Conservation (phyloP, 2,797 vertebrate species). For the Megalops cyprinoides region DNA sequence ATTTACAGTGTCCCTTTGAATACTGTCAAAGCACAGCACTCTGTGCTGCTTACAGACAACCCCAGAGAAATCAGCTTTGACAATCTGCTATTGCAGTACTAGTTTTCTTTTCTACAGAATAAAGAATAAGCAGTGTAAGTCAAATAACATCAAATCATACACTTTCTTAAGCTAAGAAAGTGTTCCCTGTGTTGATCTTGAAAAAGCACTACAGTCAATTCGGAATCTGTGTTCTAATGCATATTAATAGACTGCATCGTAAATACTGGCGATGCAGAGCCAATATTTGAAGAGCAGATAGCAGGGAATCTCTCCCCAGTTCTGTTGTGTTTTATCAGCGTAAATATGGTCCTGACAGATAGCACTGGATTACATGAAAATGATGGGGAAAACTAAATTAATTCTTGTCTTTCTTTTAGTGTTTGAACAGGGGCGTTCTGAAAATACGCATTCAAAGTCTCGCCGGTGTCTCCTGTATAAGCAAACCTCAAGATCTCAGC, state of each 20-base stretch:
- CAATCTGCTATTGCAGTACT: neutral
- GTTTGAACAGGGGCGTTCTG: slow-evolving; percentile 10
- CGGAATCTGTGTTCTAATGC: neutral
- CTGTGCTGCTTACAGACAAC: neutral
- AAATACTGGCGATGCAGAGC: neutral
- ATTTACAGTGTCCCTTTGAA: neutral
- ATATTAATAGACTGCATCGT: neutral
- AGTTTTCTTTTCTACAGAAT: neutral
- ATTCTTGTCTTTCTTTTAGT: slow-evolving; percentile 11
- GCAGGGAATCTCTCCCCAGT: neutral
- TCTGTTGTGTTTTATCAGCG: neutral
- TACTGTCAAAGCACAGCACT: neutral
- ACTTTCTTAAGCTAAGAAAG: neutral
- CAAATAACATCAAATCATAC: neutral
- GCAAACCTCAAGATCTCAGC: neutral
- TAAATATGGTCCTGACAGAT: slow-evolving; percentile 1
- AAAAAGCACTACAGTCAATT: neutral
- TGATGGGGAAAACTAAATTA: neutral
- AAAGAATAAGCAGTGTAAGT: neutral
- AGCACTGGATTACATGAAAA: slow-evolving; percentile 13
- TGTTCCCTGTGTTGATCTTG: slow-evolving; percentile 3
- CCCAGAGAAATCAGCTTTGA: slow-evolving; percentile 2
- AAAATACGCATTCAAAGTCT: neutral
- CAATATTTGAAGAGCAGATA: too few relatives aligned
- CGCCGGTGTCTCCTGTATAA: neutral